Base-by-base conservation (phyloP, 2,888 invertebrate genomes). In the Standfussiana lucernea region DNA sequence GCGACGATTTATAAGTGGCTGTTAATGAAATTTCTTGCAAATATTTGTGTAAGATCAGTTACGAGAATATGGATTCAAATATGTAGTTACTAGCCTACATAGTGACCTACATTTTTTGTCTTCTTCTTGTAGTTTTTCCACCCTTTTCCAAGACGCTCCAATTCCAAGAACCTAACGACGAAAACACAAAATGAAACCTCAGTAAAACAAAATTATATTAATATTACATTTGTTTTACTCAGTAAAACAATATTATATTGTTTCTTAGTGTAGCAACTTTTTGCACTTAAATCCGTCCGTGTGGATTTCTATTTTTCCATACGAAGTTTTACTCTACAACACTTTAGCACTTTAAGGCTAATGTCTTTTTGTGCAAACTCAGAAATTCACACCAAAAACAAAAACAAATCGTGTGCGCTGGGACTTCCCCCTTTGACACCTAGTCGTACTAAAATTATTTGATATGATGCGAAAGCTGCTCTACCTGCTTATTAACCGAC, bases 101-200 rank as follows among this genome's bases (percentile, higher is more conserved):
- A 40, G 1, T 28, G 18, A 82, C 83, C 69, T 71, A 82, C 82
- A 1, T 56, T 71, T 85, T 42, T 47, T 50, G 13, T 72, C 75
- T 37, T 40, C 47, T 37, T 62, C 40, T 73, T 75, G 88, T 24
- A 91, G 68, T 77, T 91, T 92, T 79, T 94, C 93, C 7, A 94
- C 94, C 80, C 93, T 91, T 83, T 94, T 95, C 96, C 96, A 96
- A 6, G 92, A 92, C 1, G 93, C 92, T 24, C 95, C 95, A 21
- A 95, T 93, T 47, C 95, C 95, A 45, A 94, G 83, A 40, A 97
- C 94, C 94, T 95, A 78, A 28, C 11, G n/a, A 13, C 10, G 73
- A 35, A 59, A 53, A 35, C 65, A 28, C 0, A n/a, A 35, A 32
- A n/a, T n/a, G 24, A 24, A 13, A 61, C 10, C 28, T 56, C 21